A percentile compares a stretch with the other conserved stretches of the same genome.
Evolutionary conservation across 2,888 invertebrate species (phyloP).

Genomic region (Carcina quercana): DNA sequence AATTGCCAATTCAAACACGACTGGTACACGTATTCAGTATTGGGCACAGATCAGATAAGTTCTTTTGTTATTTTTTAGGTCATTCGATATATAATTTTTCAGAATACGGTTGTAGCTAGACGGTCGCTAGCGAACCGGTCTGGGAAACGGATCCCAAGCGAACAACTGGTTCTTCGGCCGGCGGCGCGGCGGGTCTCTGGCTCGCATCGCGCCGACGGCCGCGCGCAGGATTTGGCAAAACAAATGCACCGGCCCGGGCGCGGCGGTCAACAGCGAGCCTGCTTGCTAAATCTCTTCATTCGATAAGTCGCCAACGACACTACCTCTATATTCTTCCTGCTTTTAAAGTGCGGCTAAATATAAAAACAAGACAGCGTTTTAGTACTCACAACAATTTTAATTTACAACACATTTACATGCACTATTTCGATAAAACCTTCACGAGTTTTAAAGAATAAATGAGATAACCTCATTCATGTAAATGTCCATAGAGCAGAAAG

Average conservation of each 20-base stretch:
- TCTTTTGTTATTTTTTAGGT: slow-evolving; percentile 15
- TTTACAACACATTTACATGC: too few relatives aligned
- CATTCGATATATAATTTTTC: slow-evolving; percentile 26
- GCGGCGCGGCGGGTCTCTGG: slow-evolving; percentile 10
- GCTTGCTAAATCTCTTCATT: too few relatives aligned
- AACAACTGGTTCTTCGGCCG: slow-evolving; percentile 37
- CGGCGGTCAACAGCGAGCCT: too few relatives aligned
- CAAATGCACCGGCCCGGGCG: slow-evolving; percentile 38
- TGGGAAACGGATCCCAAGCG: slow-evolving; percentile 31
- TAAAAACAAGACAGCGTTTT: too few relatives aligned
- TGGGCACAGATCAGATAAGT: slow-evolving; percentile 18
- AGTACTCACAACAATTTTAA: too few relatives aligned
- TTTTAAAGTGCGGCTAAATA: too few relatives aligned
- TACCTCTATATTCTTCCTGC: too few relatives aligned
- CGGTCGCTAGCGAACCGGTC: slow-evolving; percentile 40
- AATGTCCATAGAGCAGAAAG: too few relatives aligned
- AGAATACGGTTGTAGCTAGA: slow-evolving; percentile 20
- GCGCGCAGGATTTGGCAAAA: slow-evolving; percentile 37
- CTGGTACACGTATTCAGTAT: slow-evolving; percentile 17
- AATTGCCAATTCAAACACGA: slow-evolving; percentile 10
- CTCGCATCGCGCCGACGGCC: slow-evolving; percentile 22
- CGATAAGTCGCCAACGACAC: too few relatives aligned
- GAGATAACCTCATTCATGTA: too few relatives aligned
- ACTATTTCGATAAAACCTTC: too few relatives aligned
- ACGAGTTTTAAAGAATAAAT: too few relatives aligned